Percentiles rank a stretch among this genome's conserved stretches.
Conservation (phyloP, 2,888 invertebrate species). For the Torymus aiolomorphi region DNA sequence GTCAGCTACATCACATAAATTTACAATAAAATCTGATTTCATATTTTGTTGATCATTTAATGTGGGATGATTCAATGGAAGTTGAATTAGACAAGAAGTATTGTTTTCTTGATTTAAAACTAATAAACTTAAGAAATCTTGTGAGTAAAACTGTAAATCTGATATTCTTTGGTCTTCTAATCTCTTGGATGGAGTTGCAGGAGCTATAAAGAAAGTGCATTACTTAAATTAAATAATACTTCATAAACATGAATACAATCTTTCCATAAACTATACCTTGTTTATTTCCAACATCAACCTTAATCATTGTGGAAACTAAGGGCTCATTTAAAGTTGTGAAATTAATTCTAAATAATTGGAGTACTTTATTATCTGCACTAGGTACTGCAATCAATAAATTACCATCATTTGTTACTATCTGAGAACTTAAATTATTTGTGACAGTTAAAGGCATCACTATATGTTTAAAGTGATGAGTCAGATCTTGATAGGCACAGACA, state of each 20-base stretch:
- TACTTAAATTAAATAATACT: neutral
- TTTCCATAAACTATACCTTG: conserved; percentile 62
- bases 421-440: conserved; percentile 64
- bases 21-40: conserved; percentile 54
- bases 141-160: conserved; percentile 87
- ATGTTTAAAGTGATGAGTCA: conserved; percentile 80
- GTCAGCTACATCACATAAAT: conserved; percentile 67
- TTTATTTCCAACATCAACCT: conserved; percentile 66
- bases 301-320: conserved; percentile 62
- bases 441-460: conserved; percentile 61
- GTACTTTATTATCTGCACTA: conserved; percentile 65
- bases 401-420: conserved; percentile 66
- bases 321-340: conserved; percentile 42
- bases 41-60: conserved; percentile 60
- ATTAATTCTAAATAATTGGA: conserved; percentile 68
- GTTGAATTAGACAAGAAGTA: conserved; percentile 68
- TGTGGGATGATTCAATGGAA: conserved; percentile 64
- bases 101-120: conserved; percentile 68
- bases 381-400: conserved; percentile 68
- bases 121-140: conserved; percentile 84
- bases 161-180: conserved; percentile 75
- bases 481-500: conserved; percentile 80
- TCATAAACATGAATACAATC: neutral
- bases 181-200: conserved; percentile 62
- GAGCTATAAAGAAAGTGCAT: conserved; percentile 50